A percentile compares a stretch with the other conserved stretches of the same genome.
These are phyloP conservation scores for Pogonus chalceus DNA, from an alignment of 1,140 invertebrate species.

Conservation along the genomic window DNA sequence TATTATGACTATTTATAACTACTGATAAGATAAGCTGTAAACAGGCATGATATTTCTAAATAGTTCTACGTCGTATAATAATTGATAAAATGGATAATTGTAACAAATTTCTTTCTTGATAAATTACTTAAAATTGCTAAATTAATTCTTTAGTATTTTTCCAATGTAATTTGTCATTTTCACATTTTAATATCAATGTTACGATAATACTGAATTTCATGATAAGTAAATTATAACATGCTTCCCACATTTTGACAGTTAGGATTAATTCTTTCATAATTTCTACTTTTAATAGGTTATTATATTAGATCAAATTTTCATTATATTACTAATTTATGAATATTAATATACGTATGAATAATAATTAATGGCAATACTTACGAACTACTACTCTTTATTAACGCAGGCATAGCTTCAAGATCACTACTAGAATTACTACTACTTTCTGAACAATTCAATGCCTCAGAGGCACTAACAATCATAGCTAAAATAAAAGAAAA, in stretches of 20 bases:
- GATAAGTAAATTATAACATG: neutral
- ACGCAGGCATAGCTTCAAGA: constrained; percentile 26
- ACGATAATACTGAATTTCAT: constrained; percentile 2
- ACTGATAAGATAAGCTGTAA: too few relatives aligned
- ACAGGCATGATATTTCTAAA: too few relatives aligned
- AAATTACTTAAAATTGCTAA: too few relatives aligned
- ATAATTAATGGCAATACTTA: constrained; percentile 26
- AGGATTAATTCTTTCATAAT: neutral
- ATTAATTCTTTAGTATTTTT: too few relatives aligned
- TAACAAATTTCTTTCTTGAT: too few relatives aligned
- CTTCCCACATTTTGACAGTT: neutral
- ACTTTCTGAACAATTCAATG: constrained; percentile 23
- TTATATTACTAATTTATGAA: neutral
- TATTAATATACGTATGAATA: neutral
- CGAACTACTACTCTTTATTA: constrained; percentile 26
- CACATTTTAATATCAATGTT: neutral
- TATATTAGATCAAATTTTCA: neutral
- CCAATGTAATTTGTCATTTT: too few relatives aligned
- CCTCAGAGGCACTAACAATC: constrained; percentile 27
- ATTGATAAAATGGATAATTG: too few relatives aligned
- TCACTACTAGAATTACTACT: constrained; percentile 17
- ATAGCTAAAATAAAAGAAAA: constrained; percentile 26
- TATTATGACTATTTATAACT: too few relatives aligned
- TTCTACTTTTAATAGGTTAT: neutral
- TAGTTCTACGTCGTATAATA: too few relatives aligned